phyloP scores from a whole-genome alignment of 2,888 invertebrate species.

The Trypoxylon attenuatum region DNA sequence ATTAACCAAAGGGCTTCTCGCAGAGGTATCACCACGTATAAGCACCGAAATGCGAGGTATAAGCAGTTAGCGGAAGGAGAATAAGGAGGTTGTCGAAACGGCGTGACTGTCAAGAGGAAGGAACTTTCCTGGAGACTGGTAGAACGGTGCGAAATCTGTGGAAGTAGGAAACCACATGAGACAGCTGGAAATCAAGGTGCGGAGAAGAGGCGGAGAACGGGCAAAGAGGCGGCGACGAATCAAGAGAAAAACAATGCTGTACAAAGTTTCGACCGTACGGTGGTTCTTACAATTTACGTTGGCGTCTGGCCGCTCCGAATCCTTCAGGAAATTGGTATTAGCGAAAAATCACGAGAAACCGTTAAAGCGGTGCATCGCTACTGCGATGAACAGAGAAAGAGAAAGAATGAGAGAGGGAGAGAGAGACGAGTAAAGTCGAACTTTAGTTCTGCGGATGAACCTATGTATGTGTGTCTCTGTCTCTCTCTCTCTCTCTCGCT shows the following conservation, averaged over 20 bases:
- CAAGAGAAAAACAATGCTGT: neutral
- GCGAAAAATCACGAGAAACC: slow-evolving; percentile 53
- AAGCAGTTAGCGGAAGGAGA: too few species aligned
- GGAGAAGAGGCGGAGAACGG: neutral
- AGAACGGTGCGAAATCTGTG: too few species aligned
- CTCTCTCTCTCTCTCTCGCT: too few species aligned
- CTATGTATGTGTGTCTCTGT: neutral
- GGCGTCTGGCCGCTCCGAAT: slow-evolving; percentile 32
- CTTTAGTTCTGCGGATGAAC: neutral
- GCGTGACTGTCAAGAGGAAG: too few species aligned
- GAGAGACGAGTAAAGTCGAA: neutral
- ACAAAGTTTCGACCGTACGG: slow-evolving; percentile 29
- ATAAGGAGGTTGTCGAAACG: too few species aligned
- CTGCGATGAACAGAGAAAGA: slow-evolving; percentile 26
- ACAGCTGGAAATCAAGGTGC: neutral
- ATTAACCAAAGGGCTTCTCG: too few species aligned
- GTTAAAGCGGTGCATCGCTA: slow-evolving; percentile 46
- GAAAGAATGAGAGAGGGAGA: neutral
- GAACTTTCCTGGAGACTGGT: too few species aligned
- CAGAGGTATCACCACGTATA: too few species aligned
- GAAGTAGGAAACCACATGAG: neutral
- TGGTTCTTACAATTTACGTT: slow-evolving; percentile 26
- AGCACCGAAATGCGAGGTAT: too few species aligned
- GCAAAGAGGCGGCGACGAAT: neutral
- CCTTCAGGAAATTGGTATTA: slow-evolving; percentile 34